Conservation (phyloP, 2,797 vertebrate species). For the Urosaurus nigricauda region DNA sequence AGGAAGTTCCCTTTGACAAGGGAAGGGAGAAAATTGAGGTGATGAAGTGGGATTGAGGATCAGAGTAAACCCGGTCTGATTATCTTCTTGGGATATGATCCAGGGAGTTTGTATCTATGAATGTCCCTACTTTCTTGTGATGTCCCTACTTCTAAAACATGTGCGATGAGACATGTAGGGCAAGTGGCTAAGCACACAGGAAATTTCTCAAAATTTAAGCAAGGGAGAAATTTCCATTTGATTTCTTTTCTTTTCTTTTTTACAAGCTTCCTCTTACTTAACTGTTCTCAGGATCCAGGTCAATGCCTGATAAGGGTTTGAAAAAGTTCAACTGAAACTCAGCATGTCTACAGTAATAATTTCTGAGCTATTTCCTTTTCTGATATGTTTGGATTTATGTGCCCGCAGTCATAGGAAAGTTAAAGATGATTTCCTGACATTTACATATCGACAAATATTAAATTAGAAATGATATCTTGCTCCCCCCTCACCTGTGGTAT, state of each 20-base stretch:
- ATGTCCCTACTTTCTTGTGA: no score
- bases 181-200: not conserved
- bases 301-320: not conserved
- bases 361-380: not conserved
- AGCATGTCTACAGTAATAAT: not conserved
- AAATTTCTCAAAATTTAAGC: no score
- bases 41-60: no score
- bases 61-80: no score
- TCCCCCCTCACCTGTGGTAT: slow-evolving; percentile 18
- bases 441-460: not conserved
- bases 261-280: not conserved
- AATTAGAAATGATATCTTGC: slow-evolving; percentile 23
- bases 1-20: no score
- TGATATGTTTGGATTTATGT: not conserved
- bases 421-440: not conserved
- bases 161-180: no score
- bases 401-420: not conserved
- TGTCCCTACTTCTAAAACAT: no score
- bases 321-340: not conserved
- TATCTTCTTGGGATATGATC: no score
- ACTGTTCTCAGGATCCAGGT: not conserved
- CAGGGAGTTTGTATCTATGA: no score
- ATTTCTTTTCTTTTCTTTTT: no score
- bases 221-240: not conserved
- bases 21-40: no score